phyloP scores from a whole-genome alignment of 2,113 vertebrate species.

The Pluvialis apricaria region DNA sequence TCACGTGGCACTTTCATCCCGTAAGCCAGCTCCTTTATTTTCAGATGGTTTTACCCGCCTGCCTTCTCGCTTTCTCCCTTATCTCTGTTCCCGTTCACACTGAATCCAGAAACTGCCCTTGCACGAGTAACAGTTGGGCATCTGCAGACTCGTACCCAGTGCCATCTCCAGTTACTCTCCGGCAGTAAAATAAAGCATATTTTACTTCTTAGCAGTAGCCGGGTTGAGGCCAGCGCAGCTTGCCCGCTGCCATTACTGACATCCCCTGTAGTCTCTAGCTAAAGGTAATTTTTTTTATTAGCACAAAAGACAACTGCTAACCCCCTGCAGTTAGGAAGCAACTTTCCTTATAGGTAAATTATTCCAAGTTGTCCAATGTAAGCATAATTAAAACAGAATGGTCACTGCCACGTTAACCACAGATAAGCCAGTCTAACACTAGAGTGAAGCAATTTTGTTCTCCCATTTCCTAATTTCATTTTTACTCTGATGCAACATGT shows the following conservation, averaged over 20 bases:
- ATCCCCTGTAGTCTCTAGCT: not conserved
- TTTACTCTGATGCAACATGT: not conserved
- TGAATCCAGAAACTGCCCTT: not conserved
- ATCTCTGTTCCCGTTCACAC: not conserved
- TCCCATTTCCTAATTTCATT: not conserved
- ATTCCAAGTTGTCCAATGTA: not conserved
- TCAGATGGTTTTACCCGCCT: not conserved
- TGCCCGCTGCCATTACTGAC: not conserved
- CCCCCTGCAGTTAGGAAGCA: not conserved
- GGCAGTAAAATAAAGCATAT: not conserved
- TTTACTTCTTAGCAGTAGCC: not conserved
- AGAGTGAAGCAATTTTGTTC: not conserved
- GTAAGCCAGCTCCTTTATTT: not conserved
- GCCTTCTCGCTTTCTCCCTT: not conserved
- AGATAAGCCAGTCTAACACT: not conserved
- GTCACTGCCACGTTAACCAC: not conserved
- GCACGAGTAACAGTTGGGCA: no score
- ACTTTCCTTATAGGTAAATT: not conserved
- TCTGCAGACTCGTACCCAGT: not conserved
- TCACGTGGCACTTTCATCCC: not conserved
- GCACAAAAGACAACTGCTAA: not conserved
- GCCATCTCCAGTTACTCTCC: not conserved
- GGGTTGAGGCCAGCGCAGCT: not conserved
- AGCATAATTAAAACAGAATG: not conserved
- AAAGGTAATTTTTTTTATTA: not conserved